phyloP scores from a whole-genome alignment of 2,888 invertebrate genomes.

The Gibbula magus region DNA sequence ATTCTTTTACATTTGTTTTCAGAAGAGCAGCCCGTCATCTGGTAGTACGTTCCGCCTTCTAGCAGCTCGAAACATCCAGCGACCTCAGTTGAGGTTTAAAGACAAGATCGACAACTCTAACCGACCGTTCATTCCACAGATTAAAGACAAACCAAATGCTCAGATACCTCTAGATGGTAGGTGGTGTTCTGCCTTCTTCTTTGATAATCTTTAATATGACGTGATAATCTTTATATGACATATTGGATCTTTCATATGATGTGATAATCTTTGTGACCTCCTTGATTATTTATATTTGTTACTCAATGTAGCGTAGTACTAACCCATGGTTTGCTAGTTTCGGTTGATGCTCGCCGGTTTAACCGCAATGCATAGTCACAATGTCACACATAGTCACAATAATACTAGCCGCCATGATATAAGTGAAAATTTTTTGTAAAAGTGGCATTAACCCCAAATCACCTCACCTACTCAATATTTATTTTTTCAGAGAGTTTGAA shows the following conservation, averaged over 20 bases:
- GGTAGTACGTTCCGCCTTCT: conserved; percentile 80
- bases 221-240: background rate
- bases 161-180: conserved; percentile 81
- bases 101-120: conserved; percentile 89
- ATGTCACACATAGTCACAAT: too few relatives aligned
- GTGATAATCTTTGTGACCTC: too few relatives aligned
- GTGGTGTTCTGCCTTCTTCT: background rate
- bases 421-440: too few relatives aligned
- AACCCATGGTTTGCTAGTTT: too few relatives aligned
- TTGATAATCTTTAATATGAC: background rate
- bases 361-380: too few relatives aligned
- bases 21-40: conserved; percentile 17
- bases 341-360: too few relatives aligned
- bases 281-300: too few relatives aligned
- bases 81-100: conserved; percentile 90
- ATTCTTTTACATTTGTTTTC: background rate
- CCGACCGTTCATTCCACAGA: conserved; percentile 87
- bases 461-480: background rate
- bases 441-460: background rate
- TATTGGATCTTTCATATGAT: too few relatives aligned
- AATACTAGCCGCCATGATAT: too few relatives aligned
- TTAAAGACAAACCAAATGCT: conserved; percentile 91
- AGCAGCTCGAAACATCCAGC: conserved; percentile 73
- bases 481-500: conserved; percentile 58
- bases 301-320: too few relatives aligned